Base-by-base conservation (phyloP, 2,888 invertebrate species). In the Napeogenes sylphis region DNA sequence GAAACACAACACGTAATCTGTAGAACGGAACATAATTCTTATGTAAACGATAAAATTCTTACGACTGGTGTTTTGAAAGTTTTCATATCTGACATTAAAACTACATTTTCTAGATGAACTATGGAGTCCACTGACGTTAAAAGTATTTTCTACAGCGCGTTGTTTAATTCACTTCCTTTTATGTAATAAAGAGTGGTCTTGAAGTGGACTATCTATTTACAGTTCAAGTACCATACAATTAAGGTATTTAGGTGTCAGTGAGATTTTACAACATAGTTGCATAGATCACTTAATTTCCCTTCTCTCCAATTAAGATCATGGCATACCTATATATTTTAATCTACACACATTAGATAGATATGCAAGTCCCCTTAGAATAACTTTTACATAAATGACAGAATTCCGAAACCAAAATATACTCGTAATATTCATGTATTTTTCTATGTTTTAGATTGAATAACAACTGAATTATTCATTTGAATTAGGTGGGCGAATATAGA, bases 401-500 rank as follows among this genome's bases (percentile, higher is more conserved):
- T 10, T 6, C 10, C 42, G 3, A 42, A 42, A 42, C 42, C 2
- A 10, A 42, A 42, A 42, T 6, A 6, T 21, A 21, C 1, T 21
- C 21, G 21, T 21, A 21, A 21, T 21, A 21, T 21, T 21, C 21
- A 21, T 21, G 21, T 42, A 42, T 10, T 42, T 10, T 42, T 10
- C 21, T 21, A 21, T 42, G 42, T 42, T 42, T 42, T 10, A 10
- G 5, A 42, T 42, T 67, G 59, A 60, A 68, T 63, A 65, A 63
- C 66, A 68, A 66, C 35, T 73, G 67, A 72, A 71, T 72, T 68
- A 73, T 71, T 71, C 69, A 73, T 68, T 68, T 66, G 63, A 67
- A 68, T 62, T 63, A 73, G 74, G 85, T 87, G 87, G 87, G 87
- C 84, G 87, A 82, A 78, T 75, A 80, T 80, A 66, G 75, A 74